Evolutionary conservation across 2,797 vertebrate species (phyloP).

Genomic region (Acipenser transmontanus): DNA sequence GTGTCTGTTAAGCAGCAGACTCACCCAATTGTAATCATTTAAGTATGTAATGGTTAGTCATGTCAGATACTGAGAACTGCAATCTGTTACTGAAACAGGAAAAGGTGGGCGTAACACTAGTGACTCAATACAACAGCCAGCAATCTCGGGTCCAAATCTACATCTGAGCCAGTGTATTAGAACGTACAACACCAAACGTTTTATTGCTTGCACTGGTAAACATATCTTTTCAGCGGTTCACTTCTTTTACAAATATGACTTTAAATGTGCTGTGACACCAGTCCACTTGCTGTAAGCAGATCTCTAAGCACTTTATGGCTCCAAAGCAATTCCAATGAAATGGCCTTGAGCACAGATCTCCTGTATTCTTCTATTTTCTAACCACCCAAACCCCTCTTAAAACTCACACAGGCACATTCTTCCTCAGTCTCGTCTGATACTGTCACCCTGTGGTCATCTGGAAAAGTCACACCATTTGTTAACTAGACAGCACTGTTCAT

Average conservation of each 20-base stretch:
- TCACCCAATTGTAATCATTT: conserved; percentile 70
- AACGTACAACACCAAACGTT: not conserved
- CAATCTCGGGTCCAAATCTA: not conserved
- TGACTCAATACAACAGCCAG: conserved; percentile 15
- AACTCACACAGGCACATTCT: too few relatives aligned
- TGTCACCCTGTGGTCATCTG: too few relatives aligned
- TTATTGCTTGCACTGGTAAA: conserved; percentile 9
- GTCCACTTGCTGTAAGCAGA: conserved; percentile 9
- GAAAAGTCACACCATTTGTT: too few relatives aligned
- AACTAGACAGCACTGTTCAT: too few relatives aligned
- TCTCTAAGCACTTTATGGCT: not conserved
- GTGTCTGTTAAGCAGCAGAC: conserved; percentile 30
- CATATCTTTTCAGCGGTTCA: not conserved
- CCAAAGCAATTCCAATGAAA: too few relatives aligned
- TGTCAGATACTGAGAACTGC: conserved; percentile 68
- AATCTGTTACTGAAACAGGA: conserved; percentile 75
- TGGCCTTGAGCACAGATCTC: too few relatives aligned
- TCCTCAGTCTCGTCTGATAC: too few relatives aligned
- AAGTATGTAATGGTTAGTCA: conserved; percentile 71
- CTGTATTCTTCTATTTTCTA: too few relatives aligned
- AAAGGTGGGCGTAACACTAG: conserved; percentile 64
- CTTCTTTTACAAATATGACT: not conserved
- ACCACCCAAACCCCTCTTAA: too few relatives aligned
- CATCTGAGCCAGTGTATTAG: conserved; percentile 14
- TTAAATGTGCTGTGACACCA: not conserved